phyloP scores from a whole-genome alignment of 1,140 invertebrate genomes.

The Zaprionus lachaisei region DNA sequence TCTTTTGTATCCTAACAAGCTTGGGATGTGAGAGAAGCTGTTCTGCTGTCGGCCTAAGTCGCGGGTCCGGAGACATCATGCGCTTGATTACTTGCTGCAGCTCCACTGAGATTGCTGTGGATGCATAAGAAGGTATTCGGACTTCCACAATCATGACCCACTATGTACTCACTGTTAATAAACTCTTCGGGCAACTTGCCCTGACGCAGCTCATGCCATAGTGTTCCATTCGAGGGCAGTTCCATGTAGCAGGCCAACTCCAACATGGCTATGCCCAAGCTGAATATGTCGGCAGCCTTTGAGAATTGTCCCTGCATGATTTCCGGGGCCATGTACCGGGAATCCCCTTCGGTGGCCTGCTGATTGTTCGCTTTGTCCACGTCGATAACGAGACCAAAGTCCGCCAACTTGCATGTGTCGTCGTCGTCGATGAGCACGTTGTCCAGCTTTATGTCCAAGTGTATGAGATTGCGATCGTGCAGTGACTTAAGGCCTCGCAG shows the following conservation, averaged over 20 bases:
- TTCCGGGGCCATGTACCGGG: slow-evolving; percentile 91
- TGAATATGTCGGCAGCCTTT: slow-evolving; percentile 87
- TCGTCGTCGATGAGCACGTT: slow-evolving; percentile 89
- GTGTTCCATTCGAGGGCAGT: slow-evolving; percentile 88
- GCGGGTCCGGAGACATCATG: slow-evolving; percentile 87
- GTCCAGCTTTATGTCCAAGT: slow-evolving; percentile 92
- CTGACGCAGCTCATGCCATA: slow-evolving; percentile 89
- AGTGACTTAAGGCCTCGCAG: slow-evolving; percentile 88
- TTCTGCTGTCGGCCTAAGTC: slow-evolving; percentile 85
- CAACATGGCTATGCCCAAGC: slow-evolving; percentile 90
- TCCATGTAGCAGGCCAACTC: slow-evolving; percentile 90
- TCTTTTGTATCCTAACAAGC: slow-evolving; percentile 58
- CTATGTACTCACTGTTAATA: slow-evolving; percentile 61
- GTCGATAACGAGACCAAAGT: slow-evolving; percentile 91
- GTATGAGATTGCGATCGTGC: slow-evolving; percentile 88
- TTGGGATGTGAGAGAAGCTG: slow-evolving; percentile 84
- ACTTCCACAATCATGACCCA: neutral
- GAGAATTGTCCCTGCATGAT: slow-evolving; percentile 88
- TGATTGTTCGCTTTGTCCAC: slow-evolving; percentile 85
- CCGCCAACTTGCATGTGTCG: slow-evolving; percentile 89
- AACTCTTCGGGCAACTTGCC: slow-evolving; percentile 84
- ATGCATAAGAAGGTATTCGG: neutral
- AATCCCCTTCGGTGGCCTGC: slow-evolving; percentile 89
- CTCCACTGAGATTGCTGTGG: slow-evolving; percentile 86
- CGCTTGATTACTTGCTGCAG: slow-evolving; percentile 86